Evolutionary conservation across 2,113 vertebrate genomes (phyloP), one percentile per base, ranked within the genome.

Genomic region (Okapia johnstoni): DNA sequence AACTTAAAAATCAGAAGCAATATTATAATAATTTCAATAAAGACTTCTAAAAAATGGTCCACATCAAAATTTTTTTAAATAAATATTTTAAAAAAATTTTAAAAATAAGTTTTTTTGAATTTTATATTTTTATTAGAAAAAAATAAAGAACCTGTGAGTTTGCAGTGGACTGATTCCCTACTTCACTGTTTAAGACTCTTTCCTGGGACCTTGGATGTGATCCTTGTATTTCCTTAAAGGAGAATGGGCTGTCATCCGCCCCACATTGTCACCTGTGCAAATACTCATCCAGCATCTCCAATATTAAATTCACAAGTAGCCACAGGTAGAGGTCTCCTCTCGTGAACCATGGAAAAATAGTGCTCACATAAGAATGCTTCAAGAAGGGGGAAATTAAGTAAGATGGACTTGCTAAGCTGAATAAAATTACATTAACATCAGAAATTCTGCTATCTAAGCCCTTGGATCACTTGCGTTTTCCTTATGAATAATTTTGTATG

Each of bases 341-440:
- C 60, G 52, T 6, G 3, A 70, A 52, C 48, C 5, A 3, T 30
- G 33, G 17, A 25, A 76, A 48, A 83, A 54, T 48, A 48, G 46
- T 76, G 88, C 40, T 43, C 85, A 28, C 50, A 13, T 19, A 40
- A 52, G 70, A 70, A 43, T 52, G 40, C 57, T 50, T 73, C 50
- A 2, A 66, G 30, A 85, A 54, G 58, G 33, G 40, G 61, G 52
- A 84, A 94, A 94, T 76, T 58, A 84, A 85, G 85, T 33, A 90
- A 55, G 26, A 57, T 15, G 33, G 14, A 57, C 93, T 87, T 43
- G 40, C 80, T 48, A n/a, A 80, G 88, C 46, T 88, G 81, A 85
- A 83, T 92, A 80, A 92, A 95, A 97, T 88, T n/a, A 43, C 8
- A 55, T 95, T 76, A 85, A 58, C 77, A 55, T 66, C 48, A 19